These are phyloP conservation scores for Eucriotettix oculatus DNA, from an alignment of 2,888 invertebrate species.

Conservation along the genomic window DNA sequence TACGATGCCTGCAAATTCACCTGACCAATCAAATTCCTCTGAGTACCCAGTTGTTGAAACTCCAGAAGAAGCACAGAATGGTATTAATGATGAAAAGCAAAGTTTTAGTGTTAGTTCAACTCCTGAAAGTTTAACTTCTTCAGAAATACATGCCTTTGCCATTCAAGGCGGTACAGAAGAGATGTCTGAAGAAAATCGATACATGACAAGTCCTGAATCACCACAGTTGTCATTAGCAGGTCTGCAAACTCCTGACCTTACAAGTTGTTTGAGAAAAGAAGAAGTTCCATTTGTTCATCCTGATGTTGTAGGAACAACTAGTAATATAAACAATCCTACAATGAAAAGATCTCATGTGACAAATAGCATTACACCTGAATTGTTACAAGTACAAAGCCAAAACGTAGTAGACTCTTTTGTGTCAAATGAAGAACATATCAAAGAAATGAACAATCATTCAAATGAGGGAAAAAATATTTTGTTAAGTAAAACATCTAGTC, in stretches of 20 bases:
- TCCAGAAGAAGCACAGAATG: background rate
- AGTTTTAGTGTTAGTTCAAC: background rate
- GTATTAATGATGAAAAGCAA: background rate
- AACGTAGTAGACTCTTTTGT: background rate
- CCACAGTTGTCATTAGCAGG: background rate
- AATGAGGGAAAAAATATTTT: background rate
- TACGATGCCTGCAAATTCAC: no score
- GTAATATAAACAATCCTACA: background rate
- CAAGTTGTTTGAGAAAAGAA: background rate
- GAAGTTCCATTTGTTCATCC: background rate
- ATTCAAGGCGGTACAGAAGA: conserved; percentile 26
- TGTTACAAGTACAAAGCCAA: background rate
- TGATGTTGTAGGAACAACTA: background rate
- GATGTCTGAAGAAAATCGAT: conserved; percentile 18
- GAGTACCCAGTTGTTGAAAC: background rate
- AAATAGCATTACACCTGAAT: background rate
- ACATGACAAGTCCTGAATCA: conserved; percentile 4
- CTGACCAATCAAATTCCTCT: no score
- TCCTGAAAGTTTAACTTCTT: background rate
- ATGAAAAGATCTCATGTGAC: background rate
- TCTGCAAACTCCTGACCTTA: background rate
- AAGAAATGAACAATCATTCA: background rate
- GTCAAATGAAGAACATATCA: background rate
- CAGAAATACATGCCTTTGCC: conserved; percentile 6
- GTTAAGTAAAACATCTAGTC: background rate